Evolutionary conservation across 2,797 vertebrate genomes (phyloP).

Genomic region (Dromococcyx pavoninus): DNA sequence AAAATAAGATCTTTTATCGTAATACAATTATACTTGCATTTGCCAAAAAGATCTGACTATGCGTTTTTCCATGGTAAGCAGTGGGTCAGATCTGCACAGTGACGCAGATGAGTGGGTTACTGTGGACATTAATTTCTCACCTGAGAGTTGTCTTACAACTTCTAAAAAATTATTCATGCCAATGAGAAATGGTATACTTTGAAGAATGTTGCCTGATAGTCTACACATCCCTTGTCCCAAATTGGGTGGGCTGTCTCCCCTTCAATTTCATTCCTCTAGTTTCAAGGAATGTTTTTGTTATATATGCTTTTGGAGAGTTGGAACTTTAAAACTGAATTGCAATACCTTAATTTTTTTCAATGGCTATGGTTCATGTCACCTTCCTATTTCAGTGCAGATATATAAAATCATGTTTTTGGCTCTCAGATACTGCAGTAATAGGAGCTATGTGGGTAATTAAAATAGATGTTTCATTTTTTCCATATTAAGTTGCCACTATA

Average conservation of each 20-base stretch:
- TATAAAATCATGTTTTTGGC: neutral
- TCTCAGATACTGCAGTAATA: neutral
- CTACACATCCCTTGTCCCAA: neutral
- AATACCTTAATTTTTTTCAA: neutral
- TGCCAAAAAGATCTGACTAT: neutral
- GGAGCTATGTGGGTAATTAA: neutral
- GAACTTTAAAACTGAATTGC: neutral
- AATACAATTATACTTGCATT: neutral
- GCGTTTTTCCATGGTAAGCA: fast-evolving
- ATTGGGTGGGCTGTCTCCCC: neutral
- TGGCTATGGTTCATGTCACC: neutral
- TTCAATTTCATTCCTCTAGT: neutral
- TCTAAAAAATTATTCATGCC: neutral
- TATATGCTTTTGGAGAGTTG: neutral
- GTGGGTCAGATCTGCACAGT: neutral
- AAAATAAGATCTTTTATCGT: neutral
- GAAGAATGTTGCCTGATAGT: neutral
- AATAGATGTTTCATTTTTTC: neutral
- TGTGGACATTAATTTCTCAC: neutral
- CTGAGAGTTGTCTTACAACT: neutral
- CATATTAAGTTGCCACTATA: neutral
- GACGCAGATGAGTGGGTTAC: fast-evolving
- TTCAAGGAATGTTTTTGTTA: neutral
- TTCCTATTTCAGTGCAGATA: neutral
- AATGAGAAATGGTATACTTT: neutral